phyloP scores from a whole-genome alignment of 1,140 invertebrate genomes.

The Drosophila pruinosa region DNA sequence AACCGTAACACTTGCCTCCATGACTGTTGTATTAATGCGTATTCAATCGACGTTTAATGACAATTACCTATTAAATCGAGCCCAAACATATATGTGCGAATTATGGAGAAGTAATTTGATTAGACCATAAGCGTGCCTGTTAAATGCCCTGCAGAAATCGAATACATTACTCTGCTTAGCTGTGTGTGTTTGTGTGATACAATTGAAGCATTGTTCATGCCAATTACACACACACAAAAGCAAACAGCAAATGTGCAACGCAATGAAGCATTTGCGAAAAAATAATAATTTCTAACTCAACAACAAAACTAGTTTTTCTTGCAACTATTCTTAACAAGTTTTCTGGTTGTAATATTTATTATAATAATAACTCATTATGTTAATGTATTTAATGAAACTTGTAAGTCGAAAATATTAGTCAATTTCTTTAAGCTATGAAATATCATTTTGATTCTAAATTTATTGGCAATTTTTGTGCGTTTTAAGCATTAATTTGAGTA shows the following conservation, averaged over 20 bases:
- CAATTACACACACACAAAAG: slow-evolving; percentile 19
- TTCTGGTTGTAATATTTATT: too few species aligned
- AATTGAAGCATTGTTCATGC: slow-evolving; percentile 13
- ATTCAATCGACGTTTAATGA: slow-evolving; percentile 68
- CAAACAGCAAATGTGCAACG: not conserved
- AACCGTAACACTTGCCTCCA: slow-evolving; percentile 30
- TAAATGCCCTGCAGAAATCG: slow-evolving; percentile 23
- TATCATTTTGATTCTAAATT: too few species aligned
- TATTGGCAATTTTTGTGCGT: too few species aligned
- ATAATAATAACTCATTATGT: too few species aligned
- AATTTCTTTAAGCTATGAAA: too few species aligned
- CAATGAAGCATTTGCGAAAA: slow-evolving; percentile 20
- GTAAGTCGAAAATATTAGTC: too few species aligned
- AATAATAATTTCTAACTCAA: not conserved
- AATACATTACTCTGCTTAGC: not conserved
- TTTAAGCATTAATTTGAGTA: too few species aligned
- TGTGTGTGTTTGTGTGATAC: slow-evolving; percentile 1
- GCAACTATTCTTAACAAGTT: too few species aligned
- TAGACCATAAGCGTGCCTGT: slow-evolving; percentile 36
- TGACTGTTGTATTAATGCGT: slow-evolving; percentile 58
- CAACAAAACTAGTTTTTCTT: too few species aligned
- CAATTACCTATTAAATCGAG: slow-evolving; percentile 66
- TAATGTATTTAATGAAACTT: too few species aligned
- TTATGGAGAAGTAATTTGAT: slow-evolving; percentile 64
- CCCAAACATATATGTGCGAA: slow-evolving; percentile 22